Percentiles rank a stretch among this genome's conserved stretches.
Conservation (phyloP, 2,888 invertebrate species). For the Cylindroiulus punctatus region DNA sequence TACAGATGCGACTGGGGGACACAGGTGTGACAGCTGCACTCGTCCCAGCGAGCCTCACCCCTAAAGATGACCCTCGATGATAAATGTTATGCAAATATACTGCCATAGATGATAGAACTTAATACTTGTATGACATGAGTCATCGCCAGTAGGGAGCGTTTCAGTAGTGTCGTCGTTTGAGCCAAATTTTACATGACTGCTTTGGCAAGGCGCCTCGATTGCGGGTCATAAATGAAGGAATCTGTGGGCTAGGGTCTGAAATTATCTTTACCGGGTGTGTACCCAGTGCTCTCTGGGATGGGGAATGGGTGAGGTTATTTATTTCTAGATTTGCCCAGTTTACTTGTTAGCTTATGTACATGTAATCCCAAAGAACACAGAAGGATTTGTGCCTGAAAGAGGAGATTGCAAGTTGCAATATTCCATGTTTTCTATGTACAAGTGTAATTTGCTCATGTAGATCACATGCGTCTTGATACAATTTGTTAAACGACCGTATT, state of each 20-base stretch:
- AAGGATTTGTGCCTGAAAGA: too few species aligned
- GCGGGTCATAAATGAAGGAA: background rate
- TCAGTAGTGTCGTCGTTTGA: too few species aligned
- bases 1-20: background rate
- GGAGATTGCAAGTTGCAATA: too few species aligned
- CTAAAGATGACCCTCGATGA: background rate
- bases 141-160: background rate
- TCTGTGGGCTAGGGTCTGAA: background rate
- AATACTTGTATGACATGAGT: background rate
- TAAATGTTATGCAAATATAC: conserved; percentile 20
- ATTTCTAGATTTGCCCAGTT: too few species aligned
- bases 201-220: conserved; percentile 1
- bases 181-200: conserved; percentile 7
- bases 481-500: too few species aligned
- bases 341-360: too few species aligned
- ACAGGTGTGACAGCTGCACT: conserved; percentile 32
- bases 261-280: background rate
- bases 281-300: too few species aligned
- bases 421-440: too few species aligned
- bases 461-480: too few species aligned
- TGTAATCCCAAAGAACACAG: too few species aligned
- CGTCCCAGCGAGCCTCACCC: background rate
- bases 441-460: too few species aligned
- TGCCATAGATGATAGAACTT: conserved; percentile 31
- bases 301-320: too few species aligned